A percentile compares a stretch with the other conserved stretches of the same genome.
phyloP scores from a whole-genome alignment of 2,888 invertebrate genomes.

The Gymnoscelis rufifasciata region DNA sequence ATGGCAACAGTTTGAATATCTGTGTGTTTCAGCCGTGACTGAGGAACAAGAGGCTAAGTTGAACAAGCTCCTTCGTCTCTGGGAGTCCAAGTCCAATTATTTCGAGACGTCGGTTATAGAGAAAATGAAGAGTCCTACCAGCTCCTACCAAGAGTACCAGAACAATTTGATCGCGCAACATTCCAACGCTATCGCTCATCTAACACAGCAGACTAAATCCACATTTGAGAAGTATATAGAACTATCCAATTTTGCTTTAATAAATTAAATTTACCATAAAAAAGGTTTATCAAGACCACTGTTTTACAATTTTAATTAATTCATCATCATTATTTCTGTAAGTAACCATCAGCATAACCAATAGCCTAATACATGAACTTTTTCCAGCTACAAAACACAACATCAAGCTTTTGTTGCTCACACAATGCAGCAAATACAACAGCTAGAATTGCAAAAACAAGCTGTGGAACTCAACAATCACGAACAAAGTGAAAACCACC shows the following conservation, averaged over 20 bases:
- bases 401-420: slow-evolving; percentile 97
- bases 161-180: slow-evolving; percentile 89
- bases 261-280: background rate
- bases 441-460: slow-evolving; percentile 88
- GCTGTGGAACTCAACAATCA: slow-evolving; percentile 78
- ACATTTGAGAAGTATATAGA: slow-evolving; percentile 85
- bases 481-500: slow-evolving; percentile 52
- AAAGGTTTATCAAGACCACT: too few species aligned
- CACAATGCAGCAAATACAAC: slow-evolving; percentile 92
- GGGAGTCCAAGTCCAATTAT: slow-evolving; percentile 97
- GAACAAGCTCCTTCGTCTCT: slow-evolving; percentile 94
- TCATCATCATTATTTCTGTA: too few species aligned
- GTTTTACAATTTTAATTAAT: too few species aligned
- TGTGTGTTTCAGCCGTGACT: slow-evolving; percentile 83
- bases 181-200: slow-evolving; percentile 86
- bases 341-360: too few species aligned
- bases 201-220: slow-evolving; percentile 88
- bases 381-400: slow-evolving; percentile 90
- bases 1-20: slow-evolving; percentile 65
- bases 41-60: slow-evolving; percentile 94
- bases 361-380: too few species aligned
- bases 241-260: background rate
- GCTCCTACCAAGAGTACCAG: slow-evolving; percentile 94
- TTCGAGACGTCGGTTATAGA: slow-evolving; percentile 89
- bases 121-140: slow-evolving; percentile 91